Percentiles rank a stretch among this genome's conserved stretches.
Evolutionary conservation across 2,113 vertebrate species (phyloP).

Genomic region (Sapajus apella): DNA sequence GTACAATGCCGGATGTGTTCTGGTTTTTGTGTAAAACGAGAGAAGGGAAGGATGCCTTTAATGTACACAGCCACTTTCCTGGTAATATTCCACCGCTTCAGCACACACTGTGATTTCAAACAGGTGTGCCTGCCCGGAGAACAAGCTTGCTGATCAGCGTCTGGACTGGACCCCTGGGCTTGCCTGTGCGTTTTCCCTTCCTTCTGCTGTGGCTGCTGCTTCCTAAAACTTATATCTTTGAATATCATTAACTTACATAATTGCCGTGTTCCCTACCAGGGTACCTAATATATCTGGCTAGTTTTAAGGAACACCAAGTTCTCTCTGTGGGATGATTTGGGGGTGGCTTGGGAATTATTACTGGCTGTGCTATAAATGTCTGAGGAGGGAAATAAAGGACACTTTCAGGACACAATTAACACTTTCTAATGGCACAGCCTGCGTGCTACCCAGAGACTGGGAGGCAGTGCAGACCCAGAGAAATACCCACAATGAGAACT

Average conservation of each 20-base stretch:
- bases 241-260: conserved; percentile 68
- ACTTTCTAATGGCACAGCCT: not conserved
- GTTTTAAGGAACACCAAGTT: conserved; percentile 72
- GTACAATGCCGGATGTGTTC: too few species aligned
- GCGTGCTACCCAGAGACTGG: not conserved
- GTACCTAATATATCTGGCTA: conserved; percentile 64
- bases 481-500: not conserved
- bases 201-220: not conserved
- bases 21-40: not conserved
- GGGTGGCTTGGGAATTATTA: conserved; percentile 74
- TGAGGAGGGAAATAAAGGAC: conserved; percentile 23
- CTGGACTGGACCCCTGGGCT: not conserved
- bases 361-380: conserved; percentile 73
- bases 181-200: not conserved
- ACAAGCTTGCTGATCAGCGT: not conserved
- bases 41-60: too few species aligned
- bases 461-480: not conserved
- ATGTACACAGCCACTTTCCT: not conserved
- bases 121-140: fast-evolving
- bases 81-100: not conserved
- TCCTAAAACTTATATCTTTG: conserved; percentile 19
- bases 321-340: conserved; percentile 73
- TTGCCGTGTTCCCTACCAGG: conserved; percentile 37
- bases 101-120: not conserved
- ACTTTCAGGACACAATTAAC: not conserved